Conservation (phyloP, 2,113 vertebrate species). For the Eupsittula cactorum region DNA sequence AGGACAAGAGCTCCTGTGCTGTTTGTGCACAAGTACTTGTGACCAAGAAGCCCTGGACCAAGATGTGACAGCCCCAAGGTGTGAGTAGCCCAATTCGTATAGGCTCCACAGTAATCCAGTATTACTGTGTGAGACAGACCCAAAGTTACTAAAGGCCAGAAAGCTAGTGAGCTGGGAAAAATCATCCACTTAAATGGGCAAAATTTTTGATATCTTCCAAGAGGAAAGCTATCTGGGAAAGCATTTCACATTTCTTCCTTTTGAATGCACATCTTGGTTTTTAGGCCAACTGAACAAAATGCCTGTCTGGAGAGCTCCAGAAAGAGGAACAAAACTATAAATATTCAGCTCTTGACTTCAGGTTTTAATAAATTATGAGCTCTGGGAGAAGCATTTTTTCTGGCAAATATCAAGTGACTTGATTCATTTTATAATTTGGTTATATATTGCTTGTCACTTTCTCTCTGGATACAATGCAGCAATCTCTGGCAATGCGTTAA, state of each 20-base stretch:
- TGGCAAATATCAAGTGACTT: conserved; percentile 10
- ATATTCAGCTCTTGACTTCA: conserved; percentile 60
- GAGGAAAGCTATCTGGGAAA: neutral
- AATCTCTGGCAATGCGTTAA: neutral
- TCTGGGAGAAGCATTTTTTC: neutral
- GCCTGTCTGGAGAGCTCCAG: conserved; percentile 9
- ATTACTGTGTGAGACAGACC: neutral
- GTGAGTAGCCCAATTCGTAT: rapidly evolving
- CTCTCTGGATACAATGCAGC: neutral
- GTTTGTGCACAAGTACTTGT: rapidly evolving
- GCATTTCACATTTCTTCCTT: neutral
- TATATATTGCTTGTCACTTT: neutral
- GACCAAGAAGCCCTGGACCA: neutral
- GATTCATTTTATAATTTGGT: conserved; percentile 4
- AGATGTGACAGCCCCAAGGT: neutral
- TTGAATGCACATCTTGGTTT: neutral
- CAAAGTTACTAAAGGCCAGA: neutral
- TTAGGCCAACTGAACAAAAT: conserved; percentile 23
- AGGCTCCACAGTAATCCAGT: neutral
- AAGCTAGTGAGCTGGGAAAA: neutral
- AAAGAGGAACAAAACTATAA: conserved; percentile 53
- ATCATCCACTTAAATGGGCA: neutral
- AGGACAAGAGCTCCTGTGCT: neutral
- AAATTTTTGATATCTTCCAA: neutral
- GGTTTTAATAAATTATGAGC: conserved; percentile 61